Conservation (phyloP, 2,888 invertebrate genomes). For the Tupiocoris notatus region DNA sequence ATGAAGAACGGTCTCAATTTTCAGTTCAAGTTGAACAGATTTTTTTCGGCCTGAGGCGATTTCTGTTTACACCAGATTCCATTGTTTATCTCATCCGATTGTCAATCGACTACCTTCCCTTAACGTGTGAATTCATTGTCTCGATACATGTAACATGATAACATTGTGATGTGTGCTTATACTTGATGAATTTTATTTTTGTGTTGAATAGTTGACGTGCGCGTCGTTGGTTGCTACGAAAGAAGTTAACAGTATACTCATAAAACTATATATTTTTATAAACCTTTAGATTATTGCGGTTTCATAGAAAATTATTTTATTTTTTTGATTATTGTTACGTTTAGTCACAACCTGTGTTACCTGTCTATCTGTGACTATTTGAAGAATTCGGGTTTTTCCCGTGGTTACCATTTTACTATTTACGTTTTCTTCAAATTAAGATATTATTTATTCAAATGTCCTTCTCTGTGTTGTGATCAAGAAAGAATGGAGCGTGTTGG, state of each 20-base stretch:
- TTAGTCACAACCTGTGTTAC: slow-evolving; percentile 23
- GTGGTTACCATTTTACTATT: not conserved
- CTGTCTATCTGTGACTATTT: slow-evolving; percentile 7
- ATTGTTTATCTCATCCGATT: too few relatives aligned
- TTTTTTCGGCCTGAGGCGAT: too few relatives aligned
- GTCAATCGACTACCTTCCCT: too few relatives aligned
- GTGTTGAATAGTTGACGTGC: slow-evolving; percentile 16
- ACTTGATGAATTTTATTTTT: slow-evolving; percentile 10
- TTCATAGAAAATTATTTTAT: slow-evolving; percentile 35
- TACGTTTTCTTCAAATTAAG: not conserved
- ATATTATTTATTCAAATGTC: not conserved
- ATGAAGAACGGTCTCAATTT: too few relatives aligned
- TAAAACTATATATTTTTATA: slow-evolving; percentile 33
- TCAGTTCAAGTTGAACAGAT: too few relatives aligned
- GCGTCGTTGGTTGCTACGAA: slow-evolving; percentile 17
- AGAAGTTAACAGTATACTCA: slow-evolving; percentile 22
- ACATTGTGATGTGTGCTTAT: slow-evolving; percentile 9
- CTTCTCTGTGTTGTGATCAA: not conserved
- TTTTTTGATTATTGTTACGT: slow-evolving; percentile 24
- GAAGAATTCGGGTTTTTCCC: not conserved
- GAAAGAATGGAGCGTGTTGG: too few relatives aligned
- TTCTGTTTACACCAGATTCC: too few relatives aligned
- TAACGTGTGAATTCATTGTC: not conserved
- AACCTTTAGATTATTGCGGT: slow-evolving; percentile 32
- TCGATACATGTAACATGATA: not conserved